These are phyloP conservation scores for Ophioninae sp. DNA, from an alignment of 2,888 invertebrate genomes.

Conservation along the genomic window DNA sequence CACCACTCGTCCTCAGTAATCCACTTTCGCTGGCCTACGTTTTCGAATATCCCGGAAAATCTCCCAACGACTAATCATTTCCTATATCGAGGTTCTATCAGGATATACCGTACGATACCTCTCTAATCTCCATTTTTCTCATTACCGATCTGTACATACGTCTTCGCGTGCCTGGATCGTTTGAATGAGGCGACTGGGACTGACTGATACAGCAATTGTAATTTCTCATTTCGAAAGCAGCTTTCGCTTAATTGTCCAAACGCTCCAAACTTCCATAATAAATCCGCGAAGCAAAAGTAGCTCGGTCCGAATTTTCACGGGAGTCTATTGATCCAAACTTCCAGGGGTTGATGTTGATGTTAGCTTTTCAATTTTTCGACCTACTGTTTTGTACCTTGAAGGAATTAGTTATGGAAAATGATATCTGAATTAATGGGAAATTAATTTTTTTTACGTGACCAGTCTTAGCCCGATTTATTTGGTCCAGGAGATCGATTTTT, in stretches of 20 bases:
- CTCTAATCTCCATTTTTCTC: slow-evolving; percentile 35
- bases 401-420: background rate
- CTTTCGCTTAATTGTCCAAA: slow-evolving; percentile 9
- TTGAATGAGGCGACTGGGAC: too few species aligned
- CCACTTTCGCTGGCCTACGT: slow-evolving; percentile 44
- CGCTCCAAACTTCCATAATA: too few species aligned
- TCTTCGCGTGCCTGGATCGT: too few species aligned
- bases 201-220: slow-evolving; percentile 10
- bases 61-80: slow-evolving; percentile 50
- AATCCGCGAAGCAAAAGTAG: background rate
- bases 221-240: background rate
- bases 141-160: slow-evolving; percentile 17
- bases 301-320: background rate
- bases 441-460: too few species aligned
- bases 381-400: background rate
- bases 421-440: too few species aligned
- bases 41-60: slow-evolving; percentile 46
- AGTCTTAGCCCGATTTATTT: too few species aligned
- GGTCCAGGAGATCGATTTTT: too few species aligned
- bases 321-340: background rate
- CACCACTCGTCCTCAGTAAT: slow-evolving; percentile 19
- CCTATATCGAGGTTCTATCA: slow-evolving; percentile 47
- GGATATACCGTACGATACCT: slow-evolving; percentile 20
- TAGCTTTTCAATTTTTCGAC: background rate
- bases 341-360: background rate